These are phyloP conservation scores for Drosophila nannoptera DNA, from an alignment of 1,140 invertebrate genomes.

Conservation along the genomic window DNA sequence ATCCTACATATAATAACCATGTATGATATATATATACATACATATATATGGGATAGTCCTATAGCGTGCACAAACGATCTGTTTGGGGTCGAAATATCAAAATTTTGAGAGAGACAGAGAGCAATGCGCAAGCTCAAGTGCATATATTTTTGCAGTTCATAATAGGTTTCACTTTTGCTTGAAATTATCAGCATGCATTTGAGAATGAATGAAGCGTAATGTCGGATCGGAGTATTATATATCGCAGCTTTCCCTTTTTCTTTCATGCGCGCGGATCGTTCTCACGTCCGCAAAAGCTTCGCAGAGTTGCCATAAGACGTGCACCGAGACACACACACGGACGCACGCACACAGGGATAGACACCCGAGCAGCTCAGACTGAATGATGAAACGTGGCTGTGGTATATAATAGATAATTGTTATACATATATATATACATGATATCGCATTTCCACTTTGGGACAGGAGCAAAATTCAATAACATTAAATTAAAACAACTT, in stretches of 20 bases:
- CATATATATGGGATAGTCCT: background rate
- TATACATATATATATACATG: background rate
- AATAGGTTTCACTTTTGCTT: too few species aligned
- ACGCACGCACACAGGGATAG: background rate
- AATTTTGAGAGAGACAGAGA: too few species aligned
- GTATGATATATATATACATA: background rate
- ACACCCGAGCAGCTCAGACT: background rate
- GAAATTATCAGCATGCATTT: too few species aligned
- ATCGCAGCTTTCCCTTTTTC: too few species aligned
- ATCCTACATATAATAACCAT: background rate
- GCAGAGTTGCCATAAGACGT: background rate
- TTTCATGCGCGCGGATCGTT: too few species aligned
- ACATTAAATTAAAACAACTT: constrained; percentile 27
- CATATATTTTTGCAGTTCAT: too few species aligned
- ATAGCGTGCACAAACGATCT: background rate
- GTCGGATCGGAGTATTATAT: too few species aligned
- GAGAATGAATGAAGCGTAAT: too few species aligned
- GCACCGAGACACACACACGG: background rate
- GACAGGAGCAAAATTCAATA: constrained; percentile 20
- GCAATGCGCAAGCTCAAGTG: too few species aligned
- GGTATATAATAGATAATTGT: constrained; percentile 15
- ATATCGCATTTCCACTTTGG: constrained; percentile 16
- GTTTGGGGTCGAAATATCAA: too few species aligned
- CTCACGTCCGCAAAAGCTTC: too few species aligned
- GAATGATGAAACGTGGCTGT: constrained; percentile 4